Percentiles rank a stretch among this genome's conserved stretches.
Conservation (phyloP, 2,888 invertebrate species). For the Conus canariensis region DNA sequence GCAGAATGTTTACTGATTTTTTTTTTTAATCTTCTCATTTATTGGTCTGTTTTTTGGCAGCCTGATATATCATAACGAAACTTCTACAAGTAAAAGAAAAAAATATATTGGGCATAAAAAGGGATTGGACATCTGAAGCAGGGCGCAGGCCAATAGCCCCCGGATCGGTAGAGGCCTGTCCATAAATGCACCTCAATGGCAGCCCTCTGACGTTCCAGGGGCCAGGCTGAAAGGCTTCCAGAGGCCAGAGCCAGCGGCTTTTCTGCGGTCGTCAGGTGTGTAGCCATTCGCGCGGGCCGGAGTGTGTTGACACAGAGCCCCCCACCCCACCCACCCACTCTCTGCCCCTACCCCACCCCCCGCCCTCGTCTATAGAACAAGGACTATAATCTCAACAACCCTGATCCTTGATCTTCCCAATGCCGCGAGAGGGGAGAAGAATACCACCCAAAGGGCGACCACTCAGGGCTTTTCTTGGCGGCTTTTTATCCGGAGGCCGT, state of each 20-base stretch:
- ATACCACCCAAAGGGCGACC: slow-evolving; percentile 15
- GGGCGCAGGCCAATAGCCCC: not conserved
- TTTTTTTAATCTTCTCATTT: not conserved
- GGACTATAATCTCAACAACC: not conserved
- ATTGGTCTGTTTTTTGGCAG: not conserved
- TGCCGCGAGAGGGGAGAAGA: not conserved
- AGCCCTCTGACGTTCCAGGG: not conserved
- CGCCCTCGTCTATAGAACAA: not conserved
- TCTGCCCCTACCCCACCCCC: not conserved
- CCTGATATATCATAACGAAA: not conserved
- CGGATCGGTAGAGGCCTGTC: not conserved
- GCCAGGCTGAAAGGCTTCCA: not conserved
- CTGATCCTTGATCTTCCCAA: slow-evolving; percentile 16
- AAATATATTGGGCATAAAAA: not conserved
- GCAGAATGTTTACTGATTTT: not conserved
- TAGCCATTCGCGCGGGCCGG: not conserved
- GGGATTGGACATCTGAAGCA: not conserved
- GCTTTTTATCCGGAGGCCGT: not conserved
- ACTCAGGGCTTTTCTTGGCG: slow-evolving; percentile 15
- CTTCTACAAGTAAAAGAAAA: not conserved
- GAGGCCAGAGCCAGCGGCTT: not conserved
- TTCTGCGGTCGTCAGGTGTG: slow-evolving; percentile 29
- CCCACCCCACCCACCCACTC: not conserved
- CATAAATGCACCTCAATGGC: slow-evolving; percentile 25
- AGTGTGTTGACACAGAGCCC: slow-evolving; percentile 24